Evolutionary conservation across 2,888 invertebrate genomes (phyloP).

Genomic region (Bruchidius siliquastri): DNA sequence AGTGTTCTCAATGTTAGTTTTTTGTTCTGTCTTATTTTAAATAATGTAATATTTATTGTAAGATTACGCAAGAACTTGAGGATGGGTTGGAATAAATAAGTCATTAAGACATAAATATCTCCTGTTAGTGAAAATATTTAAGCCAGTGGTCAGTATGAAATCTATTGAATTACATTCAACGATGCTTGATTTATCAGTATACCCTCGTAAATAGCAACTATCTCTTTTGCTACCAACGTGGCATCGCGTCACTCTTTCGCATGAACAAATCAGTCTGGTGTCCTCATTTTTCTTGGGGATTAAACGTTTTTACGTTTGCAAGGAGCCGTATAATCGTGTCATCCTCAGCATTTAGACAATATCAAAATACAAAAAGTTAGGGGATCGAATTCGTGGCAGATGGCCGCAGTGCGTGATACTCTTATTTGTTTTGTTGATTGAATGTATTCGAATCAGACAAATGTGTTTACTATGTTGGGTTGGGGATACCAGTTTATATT

Average conservation of each 20-base stretch:
- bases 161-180: too few species aligned
- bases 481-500: background rate
- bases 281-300: conserved; percentile 29
- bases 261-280: conserved; percentile 32
- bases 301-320: conserved; percentile 33
- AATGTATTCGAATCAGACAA: background rate
- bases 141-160: too few species aligned
- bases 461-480: background rate
- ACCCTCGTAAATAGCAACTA: background rate
- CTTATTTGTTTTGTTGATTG: background rate
- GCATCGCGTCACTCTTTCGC: conserved; percentile 39
- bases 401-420: background rate
- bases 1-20: too few species aligned
- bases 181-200: background rate
- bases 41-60: too few species aligned
- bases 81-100: too few species aligned
- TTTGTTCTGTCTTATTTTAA: too few species aligned
- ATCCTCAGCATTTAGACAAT: conserved; percentile 33
- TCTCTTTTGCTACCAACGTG: background rate
- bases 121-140: too few species aligned
- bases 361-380: conserved; percentile 29
- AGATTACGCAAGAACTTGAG: too few species aligned
- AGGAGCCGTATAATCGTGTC: conserved; percentile 33
- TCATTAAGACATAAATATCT: too few species aligned
- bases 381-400: background rate